Conservation (phyloP, 2,797 vertebrate species). For the Epinephelus awoara region DNA sequence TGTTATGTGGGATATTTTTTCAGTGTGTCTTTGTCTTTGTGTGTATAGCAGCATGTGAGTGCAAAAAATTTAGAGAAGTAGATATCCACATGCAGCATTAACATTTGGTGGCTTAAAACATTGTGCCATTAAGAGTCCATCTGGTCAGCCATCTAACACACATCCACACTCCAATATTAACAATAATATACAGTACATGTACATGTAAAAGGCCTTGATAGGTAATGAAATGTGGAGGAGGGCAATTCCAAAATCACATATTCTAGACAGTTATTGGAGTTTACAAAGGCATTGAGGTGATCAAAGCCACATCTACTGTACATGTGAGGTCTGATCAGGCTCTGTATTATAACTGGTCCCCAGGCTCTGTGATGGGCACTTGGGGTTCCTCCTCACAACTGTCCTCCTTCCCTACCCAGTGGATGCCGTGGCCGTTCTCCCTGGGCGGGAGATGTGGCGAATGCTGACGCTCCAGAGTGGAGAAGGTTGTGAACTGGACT, state of each 20-base stretch:
- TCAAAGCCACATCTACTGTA: slow-evolving; percentile 81
- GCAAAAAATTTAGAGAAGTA: slow-evolving; percentile 47
- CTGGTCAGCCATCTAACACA: slow-evolving; percentile 48
- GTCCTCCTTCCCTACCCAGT: slow-evolving; percentile 93
- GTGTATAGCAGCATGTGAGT: slow-evolving; percentile 52
- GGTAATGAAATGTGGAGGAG: slow-evolving; percentile 71
- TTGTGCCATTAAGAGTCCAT: slow-evolving; percentile 44
- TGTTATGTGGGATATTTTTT: slow-evolving; percentile 40
- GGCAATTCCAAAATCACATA: slow-evolving; percentile 61
- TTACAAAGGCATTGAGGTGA: slow-evolving; percentile 86
- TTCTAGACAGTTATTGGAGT: slow-evolving; percentile 61
- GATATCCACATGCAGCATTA: slow-evolving; percentile 77
- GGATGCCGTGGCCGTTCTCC: slow-evolving; percentile 88
- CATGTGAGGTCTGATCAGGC: slow-evolving; percentile 72
- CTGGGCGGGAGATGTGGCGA: slow-evolving; percentile 77
- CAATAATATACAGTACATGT: slow-evolving; percentile 75
- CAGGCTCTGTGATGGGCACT: slow-evolving; percentile 80
- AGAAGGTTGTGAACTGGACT: slow-evolving; percentile 96
- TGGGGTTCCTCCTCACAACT: slow-evolving; percentile 83
- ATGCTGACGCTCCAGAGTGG: slow-evolving; percentile 86
- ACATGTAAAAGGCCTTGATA: slow-evolving; percentile 79
- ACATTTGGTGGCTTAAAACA: slow-evolving; percentile 66
- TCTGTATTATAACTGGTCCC: slow-evolving; percentile 77
- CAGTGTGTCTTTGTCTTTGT: slow-evolving; percentile 27
- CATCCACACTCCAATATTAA: slow-evolving; percentile 61